Evolutionary conservation across 2,888 invertebrate genomes (phyloP).

Genomic region (Acleris holmiana): DNA sequence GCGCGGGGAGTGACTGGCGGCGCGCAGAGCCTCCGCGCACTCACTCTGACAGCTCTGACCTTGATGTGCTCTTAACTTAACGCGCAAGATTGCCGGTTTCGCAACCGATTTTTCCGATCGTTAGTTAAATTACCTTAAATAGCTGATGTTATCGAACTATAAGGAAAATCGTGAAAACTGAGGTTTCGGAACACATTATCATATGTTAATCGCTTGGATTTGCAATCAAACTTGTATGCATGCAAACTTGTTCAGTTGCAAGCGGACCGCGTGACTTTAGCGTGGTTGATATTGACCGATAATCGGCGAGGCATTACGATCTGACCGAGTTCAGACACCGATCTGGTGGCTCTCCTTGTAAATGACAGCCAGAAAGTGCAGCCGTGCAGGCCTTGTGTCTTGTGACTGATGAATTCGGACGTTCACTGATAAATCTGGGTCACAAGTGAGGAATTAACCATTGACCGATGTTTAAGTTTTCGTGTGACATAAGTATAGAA

Average conservation of each 20-base stretch:
- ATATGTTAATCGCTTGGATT: conserved; percentile 2
- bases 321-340: conserved; percentile 32
- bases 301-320: conserved; percentile 29
- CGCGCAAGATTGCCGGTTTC: conserved; percentile 36
- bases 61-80: conserved; percentile 53
- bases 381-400: conserved; percentile 1
- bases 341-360: conserved; percentile 31
- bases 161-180: conserved; percentile 19
- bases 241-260: conserved; percentile 22
- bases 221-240: conserved; percentile 3
- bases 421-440: neutral
- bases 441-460: too few relatives aligned
- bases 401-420: conserved; percentile 2
- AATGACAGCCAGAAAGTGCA: conserved; percentile 33
- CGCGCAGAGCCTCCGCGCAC: conserved; percentile 56
- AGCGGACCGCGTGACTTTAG: conserved; percentile 22
- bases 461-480: too few relatives aligned
- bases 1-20: conserved; percentile 49
- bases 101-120: conserved; percentile 27
- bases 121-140: conserved; percentile 9
- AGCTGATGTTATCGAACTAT: conserved; percentile 23
- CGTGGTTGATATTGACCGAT: conserved; percentile 34
- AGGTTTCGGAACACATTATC: conserved; percentile 13
- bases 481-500: neutral
- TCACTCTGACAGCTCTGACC: conserved; percentile 68